Conservation (phyloP, 2,797 vertebrate species). For the Philypnodon macrostomus region DNA sequence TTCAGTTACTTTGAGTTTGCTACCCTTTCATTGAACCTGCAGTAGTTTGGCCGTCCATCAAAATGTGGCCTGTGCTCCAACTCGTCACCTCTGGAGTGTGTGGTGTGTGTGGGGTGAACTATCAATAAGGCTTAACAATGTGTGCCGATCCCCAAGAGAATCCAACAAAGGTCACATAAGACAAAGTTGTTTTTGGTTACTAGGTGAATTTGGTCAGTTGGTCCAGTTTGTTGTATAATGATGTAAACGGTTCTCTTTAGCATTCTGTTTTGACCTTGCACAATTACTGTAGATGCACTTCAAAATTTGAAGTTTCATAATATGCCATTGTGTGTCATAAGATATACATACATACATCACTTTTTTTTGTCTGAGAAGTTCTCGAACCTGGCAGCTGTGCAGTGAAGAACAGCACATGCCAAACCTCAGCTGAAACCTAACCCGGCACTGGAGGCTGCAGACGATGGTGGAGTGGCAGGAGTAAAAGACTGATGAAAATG, state of each 20-base stretch:
- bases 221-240: too few relatives aligned
- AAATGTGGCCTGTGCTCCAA: conserved; percentile 52
- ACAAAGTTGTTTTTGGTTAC: conserved; percentile 15
- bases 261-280: neutral
- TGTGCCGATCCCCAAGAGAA: conserved; percentile 24
- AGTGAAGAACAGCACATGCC: conserved; percentile 4
- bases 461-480: neutral
- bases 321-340: conserved; percentile 8
- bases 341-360: too few relatives aligned
- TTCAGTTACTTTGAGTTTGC: too few relatives aligned
- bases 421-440: conserved; percentile 21
- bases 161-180: conserved; percentile 23
- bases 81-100: conserved; percentile 39
- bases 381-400: conserved; percentile 22
- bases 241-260: too few relatives aligned
- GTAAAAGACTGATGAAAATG: conserved; percentile 17
- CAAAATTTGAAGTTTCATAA: too few relatives aligned
- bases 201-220: conserved; percentile 10
- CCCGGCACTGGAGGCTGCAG: conserved; percentile 1
- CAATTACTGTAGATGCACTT: too few relatives aligned
- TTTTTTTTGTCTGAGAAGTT: conserved; percentile 19
- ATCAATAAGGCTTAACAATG: conserved; percentile 39
- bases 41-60: conserved; percentile 48
- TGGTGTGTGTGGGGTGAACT: conserved; percentile 49
- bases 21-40: too few relatives aligned